A percentile compares a stretch with the other conserved stretches of the same genome.
Conservation (phyloP, 1,140 invertebrate genomes). For the Diachasmimorpha longicaudata region DNA sequence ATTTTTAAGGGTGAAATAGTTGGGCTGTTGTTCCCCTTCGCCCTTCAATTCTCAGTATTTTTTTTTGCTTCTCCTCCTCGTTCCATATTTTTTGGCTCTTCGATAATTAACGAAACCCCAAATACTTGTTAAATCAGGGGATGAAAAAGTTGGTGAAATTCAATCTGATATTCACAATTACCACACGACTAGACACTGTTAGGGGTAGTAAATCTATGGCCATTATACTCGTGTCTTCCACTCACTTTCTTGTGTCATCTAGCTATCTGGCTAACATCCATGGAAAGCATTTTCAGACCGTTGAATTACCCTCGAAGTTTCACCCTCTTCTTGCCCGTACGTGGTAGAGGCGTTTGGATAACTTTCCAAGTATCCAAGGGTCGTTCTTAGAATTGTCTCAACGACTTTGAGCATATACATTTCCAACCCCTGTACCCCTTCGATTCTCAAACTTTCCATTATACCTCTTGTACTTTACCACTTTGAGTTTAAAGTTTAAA, state of each 20-base stretch:
- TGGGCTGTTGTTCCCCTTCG: no score
- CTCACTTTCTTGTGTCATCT: background rate
- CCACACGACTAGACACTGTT: background rate
- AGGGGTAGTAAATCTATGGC: background rate
- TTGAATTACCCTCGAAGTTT: slow-evolving; percentile 12
- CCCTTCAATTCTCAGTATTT: no score
- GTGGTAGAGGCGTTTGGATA: background rate
- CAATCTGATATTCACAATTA: background rate
- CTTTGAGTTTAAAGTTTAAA: background rate
- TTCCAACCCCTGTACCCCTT: background rate
- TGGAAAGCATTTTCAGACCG: background rate
- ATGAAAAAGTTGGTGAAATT: no score
- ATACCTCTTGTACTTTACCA: background rate
- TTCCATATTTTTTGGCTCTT: background rate
- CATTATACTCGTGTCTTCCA: slow-evolving; percentile 5
- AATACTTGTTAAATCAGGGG: background rate
- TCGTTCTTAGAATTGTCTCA: background rate
- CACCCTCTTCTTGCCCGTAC: background rate
- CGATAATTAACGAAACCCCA: background rate
- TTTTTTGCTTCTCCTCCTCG: no score
- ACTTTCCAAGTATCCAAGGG: background rate
- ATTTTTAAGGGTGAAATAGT: no score
- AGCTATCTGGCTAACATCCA: background rate
- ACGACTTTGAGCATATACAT: background rate
- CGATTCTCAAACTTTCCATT: background rate